Evolutionary conservation across 2,888 invertebrate species (phyloP), one percentile per base, ranked within the genome.

Genomic region (Resseliella maxima): DNA sequence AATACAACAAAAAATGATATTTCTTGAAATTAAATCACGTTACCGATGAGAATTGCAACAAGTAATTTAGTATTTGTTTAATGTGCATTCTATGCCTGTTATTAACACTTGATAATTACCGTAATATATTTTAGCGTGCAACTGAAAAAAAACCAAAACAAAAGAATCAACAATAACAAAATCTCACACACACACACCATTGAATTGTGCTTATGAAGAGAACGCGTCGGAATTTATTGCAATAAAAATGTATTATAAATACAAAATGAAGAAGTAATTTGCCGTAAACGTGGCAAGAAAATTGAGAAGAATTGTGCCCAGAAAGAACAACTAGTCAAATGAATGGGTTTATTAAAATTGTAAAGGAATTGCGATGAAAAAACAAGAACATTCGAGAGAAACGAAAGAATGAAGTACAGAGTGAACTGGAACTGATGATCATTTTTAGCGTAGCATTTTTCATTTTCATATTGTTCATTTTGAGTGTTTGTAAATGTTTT

Each of bases 31-130:
- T 83, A 83, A 83, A 83, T 83, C 83, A 38, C 38, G 83, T 83
- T 83, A 83, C 31, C n/a, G 38, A 83, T 83, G 38, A 27, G 83
- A 38, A 36, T 83, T 38, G 21, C 36, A 83, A 38, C n/a, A 5
- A n/a, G 38, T n/a, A n/a, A 83, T 38, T 83, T 31, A 36, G 38
- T 31, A 83, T 83, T 72, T 59, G 59, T 10, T 59, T 59, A 59
- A 72, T 72, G n/a, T n/a, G 72, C 31, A 72, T 72, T 72, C 38
- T 36, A 38, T 83, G 72, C 72, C 38, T 38, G 38, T 83, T 83
- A 83, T 83, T 83, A 36, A 83, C 83, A 83, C 83, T 83, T 83
- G 83, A 83, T 83, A 83, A 83, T 83, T 83, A 83, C 83, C 83
- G 83, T 83, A 83, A 83, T 72, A 35, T 72, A 31, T 72, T 72